phyloP scores from a whole-genome alignment of 2,888 invertebrate genomes.

The Ectemnius continuus region DNA sequence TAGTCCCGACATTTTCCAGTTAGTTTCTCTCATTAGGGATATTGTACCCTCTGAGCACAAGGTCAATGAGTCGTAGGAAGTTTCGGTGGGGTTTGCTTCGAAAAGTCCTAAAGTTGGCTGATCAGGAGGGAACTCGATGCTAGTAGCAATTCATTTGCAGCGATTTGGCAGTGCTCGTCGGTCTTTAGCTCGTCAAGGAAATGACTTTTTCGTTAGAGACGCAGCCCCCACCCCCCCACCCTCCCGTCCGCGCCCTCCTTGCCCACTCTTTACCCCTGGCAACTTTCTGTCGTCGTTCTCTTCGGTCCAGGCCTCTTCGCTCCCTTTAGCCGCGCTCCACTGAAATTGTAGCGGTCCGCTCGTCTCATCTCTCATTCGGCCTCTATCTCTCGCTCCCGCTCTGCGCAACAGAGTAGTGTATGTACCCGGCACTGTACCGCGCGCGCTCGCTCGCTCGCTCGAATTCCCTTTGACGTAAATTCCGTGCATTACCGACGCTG shows the following conservation, averaged over 20 bases:
- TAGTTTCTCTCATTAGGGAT: too few relatives aligned
- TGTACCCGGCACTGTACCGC: slow-evolving; percentile 43
- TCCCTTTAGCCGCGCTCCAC: slow-evolving; percentile 14
- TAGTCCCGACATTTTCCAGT: too few relatives aligned
- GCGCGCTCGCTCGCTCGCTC: slow-evolving; percentile 61
- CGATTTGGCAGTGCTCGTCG: slow-evolving; percentile 26
- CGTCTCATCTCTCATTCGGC: slow-evolving; percentile 3
- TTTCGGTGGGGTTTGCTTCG: neutral
- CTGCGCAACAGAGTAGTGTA: slow-evolving; percentile 23
- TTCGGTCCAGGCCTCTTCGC: slow-evolving; percentile 1
- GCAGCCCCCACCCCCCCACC: too few relatives aligned
- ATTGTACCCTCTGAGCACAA: too few relatives aligned
- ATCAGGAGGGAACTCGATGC: neutral
- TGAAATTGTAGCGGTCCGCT: slow-evolving; percentile 33
- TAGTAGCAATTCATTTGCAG: slow-evolving; percentile 11
- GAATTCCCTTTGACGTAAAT: slow-evolving; percentile 74
- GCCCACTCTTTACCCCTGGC: neutral
- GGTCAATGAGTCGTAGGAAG: neutral
- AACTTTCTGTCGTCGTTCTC: slow-evolving; percentile 10
- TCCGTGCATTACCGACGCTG: slow-evolving; percentile 73
- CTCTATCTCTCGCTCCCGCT: slow-evolving; percentile 13
- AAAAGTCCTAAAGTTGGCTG: neutral
- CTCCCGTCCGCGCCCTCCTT: too few relatives aligned
- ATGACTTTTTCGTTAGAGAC: slow-evolving; percentile 37
- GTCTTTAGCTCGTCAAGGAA: slow-evolving; percentile 36